phyloP scores from a whole-genome alignment of 2,113 vertebrate species.

The Charina bottae region DNA sequence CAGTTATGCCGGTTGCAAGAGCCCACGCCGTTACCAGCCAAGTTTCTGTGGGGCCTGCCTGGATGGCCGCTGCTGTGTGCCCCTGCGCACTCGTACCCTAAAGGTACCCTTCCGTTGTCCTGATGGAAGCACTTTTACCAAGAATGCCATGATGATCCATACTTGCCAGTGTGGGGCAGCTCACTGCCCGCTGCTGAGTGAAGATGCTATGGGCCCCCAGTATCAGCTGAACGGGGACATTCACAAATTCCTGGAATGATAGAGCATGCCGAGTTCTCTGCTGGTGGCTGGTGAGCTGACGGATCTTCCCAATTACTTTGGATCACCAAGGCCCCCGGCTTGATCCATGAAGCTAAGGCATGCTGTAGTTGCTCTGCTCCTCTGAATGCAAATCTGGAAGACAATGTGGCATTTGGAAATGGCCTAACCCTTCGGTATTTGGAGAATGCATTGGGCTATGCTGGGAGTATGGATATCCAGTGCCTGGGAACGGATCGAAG shows the following conservation, averaged over 20 bases:
- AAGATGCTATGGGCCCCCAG: constrained; percentile 72
- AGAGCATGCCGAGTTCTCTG: background rate
- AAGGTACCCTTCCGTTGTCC: constrained; percentile 77
- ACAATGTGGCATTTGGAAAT: background rate
- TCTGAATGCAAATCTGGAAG: background rate
- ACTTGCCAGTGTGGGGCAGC: constrained; percentile 80
- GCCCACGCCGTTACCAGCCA: constrained; percentile 76
- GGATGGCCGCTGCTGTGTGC: constrained; percentile 83
- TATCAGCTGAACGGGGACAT: constrained; percentile 79
- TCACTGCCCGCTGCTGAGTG: constrained; percentile 77
- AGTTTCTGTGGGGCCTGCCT: constrained; percentile 81
- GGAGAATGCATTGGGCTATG: background rate
- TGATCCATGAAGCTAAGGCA: background rate
- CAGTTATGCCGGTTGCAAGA: constrained; percentile 80
- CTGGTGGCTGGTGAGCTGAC: background rate
- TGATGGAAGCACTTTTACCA: constrained; percentile 73
- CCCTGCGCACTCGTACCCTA: constrained; percentile 77
- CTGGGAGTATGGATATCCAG: background rate
- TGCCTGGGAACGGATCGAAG: background rate
- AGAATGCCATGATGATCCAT: constrained; percentile 81
- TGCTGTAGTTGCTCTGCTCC: background rate
- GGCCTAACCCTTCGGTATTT: background rate
- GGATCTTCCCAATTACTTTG: background rate
- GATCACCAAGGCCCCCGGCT: background rate
- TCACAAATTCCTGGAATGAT: constrained; percentile 79